Percentiles rank a stretch among this genome's conserved stretches.
Evolutionary conservation across 2,797 vertebrate genomes (phyloP).

Genomic region (Epinephelus malabaricus): DNA sequence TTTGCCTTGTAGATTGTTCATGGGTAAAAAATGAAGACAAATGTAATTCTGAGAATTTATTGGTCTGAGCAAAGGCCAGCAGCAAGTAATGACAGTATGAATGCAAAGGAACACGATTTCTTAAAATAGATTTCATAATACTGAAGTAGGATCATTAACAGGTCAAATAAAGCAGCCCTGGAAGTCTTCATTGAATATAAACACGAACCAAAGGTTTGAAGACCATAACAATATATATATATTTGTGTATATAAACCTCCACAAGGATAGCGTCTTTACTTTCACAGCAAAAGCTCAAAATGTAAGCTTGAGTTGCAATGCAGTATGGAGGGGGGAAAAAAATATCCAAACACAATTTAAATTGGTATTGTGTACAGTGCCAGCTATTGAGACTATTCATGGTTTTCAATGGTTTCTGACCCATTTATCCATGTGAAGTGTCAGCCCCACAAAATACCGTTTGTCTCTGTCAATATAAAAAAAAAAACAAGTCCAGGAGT

Average conservation of each 20-base stretch:
- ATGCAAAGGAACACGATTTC: conserved; percentile 30
- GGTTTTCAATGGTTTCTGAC: neutral
- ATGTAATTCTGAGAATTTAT: conserved; percentile 58
- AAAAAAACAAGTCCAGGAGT: neutral
- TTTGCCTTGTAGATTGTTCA: neutral
- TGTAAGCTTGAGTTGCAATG: conserved; percentile 32
- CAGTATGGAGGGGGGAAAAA: neutral
- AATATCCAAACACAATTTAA: neutral
- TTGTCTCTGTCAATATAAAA: conserved; percentile 19
- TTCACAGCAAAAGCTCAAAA: conserved; percentile 29
- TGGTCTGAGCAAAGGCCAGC: conserved; percentile 64
- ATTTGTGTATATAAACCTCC: neutral
- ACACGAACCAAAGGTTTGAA: conserved; percentile 18
- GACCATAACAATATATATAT: neutral
- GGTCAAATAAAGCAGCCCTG: conserved; percentile 39
- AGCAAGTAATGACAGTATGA: conserved; percentile 37
- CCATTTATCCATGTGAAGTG: neutral
- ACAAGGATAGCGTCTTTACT: neutral
- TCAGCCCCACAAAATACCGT: conserved; percentile 20
- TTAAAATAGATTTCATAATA: conserved; percentile 30
- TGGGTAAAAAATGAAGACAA: neutral
- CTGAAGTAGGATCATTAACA: conserved; percentile 21
- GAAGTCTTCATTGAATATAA: neutral
- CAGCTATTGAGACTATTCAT: neutral
- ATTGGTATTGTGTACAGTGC: conserved; percentile 1